Evolutionary conservation across 2,888 invertebrate genomes (phyloP).

Genomic region (Limnephilus marmoratus): DNA sequence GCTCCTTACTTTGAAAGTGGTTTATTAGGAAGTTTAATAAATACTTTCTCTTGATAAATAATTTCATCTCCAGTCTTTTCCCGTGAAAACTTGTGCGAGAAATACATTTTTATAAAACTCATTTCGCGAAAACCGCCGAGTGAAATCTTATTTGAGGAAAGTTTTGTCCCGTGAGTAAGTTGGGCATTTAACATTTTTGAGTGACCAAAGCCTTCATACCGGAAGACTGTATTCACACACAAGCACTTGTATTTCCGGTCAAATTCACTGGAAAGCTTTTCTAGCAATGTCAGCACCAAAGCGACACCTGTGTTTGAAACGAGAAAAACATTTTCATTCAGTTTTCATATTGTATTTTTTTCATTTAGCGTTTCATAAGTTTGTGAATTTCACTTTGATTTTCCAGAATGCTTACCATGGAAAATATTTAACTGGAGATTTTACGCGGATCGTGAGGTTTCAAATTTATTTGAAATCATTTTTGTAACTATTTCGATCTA

Average conservation of each 20-base stretch:
- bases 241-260: constrained; percentile 42
- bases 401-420: background rate
- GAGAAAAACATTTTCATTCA: constrained; percentile 43
- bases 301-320: constrained; percentile 52
- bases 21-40: background rate
- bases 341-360: constrained; percentile 23
- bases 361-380: constrained; percentile 9
- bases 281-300: constrained; percentile 38
- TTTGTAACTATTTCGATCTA: background rate
- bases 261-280: constrained; percentile 44
- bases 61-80: background rate
- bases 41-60: background rate
- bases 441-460: background rate
- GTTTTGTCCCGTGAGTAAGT: background rate
- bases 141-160: background rate
- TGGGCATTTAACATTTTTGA: constrained; percentile 10
- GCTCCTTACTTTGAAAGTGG: background rate
- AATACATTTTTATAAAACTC: background rate
- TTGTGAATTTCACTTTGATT: constrained; percentile 24
- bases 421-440: background rate
- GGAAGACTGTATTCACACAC: constrained; percentile 27
- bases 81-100: background rate
- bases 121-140: background rate
- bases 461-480: background rate
- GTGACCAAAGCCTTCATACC: constrained; percentile 24